Evolutionary conservation across 1,140 invertebrate genomes (phyloP).

Genomic region (Drosophila pseudoobscura): DNA sequence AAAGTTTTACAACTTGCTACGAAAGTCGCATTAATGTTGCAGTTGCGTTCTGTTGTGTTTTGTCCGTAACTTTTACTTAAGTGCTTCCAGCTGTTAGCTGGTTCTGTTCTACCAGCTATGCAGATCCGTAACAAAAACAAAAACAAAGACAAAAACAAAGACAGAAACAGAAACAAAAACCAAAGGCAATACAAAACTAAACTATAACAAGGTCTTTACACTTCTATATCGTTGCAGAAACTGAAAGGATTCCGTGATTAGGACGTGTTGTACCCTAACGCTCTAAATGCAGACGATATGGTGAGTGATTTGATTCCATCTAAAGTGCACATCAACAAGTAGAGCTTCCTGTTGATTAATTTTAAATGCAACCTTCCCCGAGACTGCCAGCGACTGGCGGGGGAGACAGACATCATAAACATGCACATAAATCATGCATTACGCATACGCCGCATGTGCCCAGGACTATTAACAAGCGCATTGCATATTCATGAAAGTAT

Average conservation of each 20-base stretch:
- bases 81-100: slow-evolving; percentile 36
- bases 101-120: slow-evolving; percentile 13
- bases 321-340: slow-evolving; percentile 27
- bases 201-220: slow-evolving; percentile 1
- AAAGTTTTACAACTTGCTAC: slow-evolving; percentile 46
- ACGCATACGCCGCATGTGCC: slow-evolving; percentile 64
- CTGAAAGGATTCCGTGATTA: slow-evolving; percentile 76
- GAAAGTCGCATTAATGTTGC: slow-evolving; percentile 53
- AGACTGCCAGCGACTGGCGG: background rate
- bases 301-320: slow-evolving; percentile 54
- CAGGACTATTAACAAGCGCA: slow-evolving; percentile 63
- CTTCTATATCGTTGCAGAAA: slow-evolving; percentile 57
- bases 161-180: background rate
- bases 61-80: slow-evolving; percentile 39
- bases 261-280: slow-evolving; percentile 83
- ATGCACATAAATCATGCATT: slow-evolving; percentile 52
- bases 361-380: slow-evolving; percentile 11
- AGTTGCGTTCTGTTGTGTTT: slow-evolving; percentile 29
- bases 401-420: background rate
- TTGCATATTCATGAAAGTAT: slow-evolving; percentile 70
- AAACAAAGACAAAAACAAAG: background rate
- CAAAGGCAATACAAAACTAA: background rate
- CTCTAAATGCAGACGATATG: slow-evolving; percentile 83
- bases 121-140: background rate
- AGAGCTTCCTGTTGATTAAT: slow-evolving; percentile 25